Conservation (phyloP, 2,797 vertebrate species). For the Anguilla megastoma region DNA sequence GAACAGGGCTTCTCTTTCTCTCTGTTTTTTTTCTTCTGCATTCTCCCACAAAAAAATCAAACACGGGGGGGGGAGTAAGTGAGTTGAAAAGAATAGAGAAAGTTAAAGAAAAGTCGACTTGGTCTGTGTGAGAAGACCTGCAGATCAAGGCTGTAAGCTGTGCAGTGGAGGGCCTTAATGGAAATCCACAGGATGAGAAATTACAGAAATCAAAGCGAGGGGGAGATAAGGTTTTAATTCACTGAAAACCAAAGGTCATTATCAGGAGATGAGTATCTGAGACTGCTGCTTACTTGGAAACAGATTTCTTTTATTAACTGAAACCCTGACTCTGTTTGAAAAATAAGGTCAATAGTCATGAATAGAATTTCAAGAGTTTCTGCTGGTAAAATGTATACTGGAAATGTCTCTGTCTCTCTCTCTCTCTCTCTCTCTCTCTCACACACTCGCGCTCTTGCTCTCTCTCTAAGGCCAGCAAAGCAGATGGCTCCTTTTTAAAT, state of each 20-base stretch:
- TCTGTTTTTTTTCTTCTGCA: background rate
- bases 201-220: background rate
- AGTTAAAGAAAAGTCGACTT: background rate
- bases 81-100: background rate
- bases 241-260: conserved; percentile 4
- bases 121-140: background rate
- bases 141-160: background rate
- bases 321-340: background rate
- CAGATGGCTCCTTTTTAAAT: background rate
- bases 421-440: too few species aligned
- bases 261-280: background rate
- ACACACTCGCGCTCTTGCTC: background rate
- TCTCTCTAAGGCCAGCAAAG: background rate
- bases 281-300: conserved; percentile 7
- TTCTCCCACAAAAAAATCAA: background rate
- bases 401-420: background rate
- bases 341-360: background rate
- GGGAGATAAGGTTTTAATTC: conserved; percentile 16
- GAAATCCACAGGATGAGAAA: background rate
- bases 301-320: background rate
- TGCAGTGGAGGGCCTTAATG: background rate
- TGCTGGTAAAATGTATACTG: background rate
- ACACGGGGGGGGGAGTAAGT: background rate
- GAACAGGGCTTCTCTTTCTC: background rate
- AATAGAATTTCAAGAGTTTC: background rate